phyloP scores from a whole-genome alignment of 2,888 invertebrate genomes.

The Leucania comma region DNA sequence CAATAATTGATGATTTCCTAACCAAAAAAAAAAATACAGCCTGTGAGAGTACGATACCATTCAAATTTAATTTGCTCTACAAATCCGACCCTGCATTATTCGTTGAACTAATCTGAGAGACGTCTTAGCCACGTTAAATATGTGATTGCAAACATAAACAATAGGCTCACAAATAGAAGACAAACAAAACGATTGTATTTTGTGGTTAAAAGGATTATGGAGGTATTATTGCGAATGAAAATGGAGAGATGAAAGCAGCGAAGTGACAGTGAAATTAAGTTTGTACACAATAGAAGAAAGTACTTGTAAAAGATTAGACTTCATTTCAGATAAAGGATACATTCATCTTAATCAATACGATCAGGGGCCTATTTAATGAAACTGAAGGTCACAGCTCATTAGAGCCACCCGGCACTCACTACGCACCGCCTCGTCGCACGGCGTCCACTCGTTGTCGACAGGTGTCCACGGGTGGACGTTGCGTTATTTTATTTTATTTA shows the following conservation, averaged over 20 bases:
- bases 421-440: too few species aligned
- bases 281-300: conserved; percentile 1
- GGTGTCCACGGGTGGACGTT: too few species aligned
- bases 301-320: conserved; percentile 7
- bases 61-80: neutral
- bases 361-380: neutral
- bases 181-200: conserved; percentile 41
- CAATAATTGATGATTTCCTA: too few species aligned
- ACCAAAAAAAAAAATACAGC: too few species aligned
- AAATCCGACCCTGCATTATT: conserved; percentile 45
- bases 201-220: conserved; percentile 38
- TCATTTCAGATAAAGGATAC: neutral
- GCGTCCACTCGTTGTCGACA: too few species aligned
- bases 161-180: conserved; percentile 34
- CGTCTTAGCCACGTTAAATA: conserved; percentile 51
- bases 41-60: too few species aligned
- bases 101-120: conserved; percentile 45
- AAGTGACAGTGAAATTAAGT: conserved; percentile 20
- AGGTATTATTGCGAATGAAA: conserved; percentile 30
- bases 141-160: conserved; percentile 51
- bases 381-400: too few species aligned
- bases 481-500: too few species aligned
- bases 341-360: neutral
- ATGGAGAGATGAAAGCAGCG: neutral
- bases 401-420: too few species aligned